A percentile compares a stretch with the other conserved stretches of the same genome.
Conservation (phyloP, 1,140 invertebrate species). For the silkworm (Bombyx mori) region ASM3026992v2 NC_085112.1:4689001-4689500, state of each 20-base stretch:
- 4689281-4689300: constrained; percentile 8
- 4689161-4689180: too few relatives aligned
- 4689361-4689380: constrained; percentile 13
- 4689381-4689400: constrained; percentile 3
- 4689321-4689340: constrained; percentile 10
- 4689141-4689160: too few relatives aligned
- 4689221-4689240: too few relatives aligned
- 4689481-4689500: too few relatives aligned
- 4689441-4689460: not conserved
- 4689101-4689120: not conserved
- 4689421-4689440: constrained; percentile 1
- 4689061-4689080: constrained; percentile 6
- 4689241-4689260: too few relatives aligned
- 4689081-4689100: too few relatives aligned
- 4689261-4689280: not conserved
- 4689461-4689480: too few relatives aligned
- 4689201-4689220: too few relatives aligned
- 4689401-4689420: not conserved
- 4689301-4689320: constrained; percentile 13
- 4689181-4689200: too few relatives aligned
- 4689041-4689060: constrained; percentile 12
- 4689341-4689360: constrained; percentile 16
- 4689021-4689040: constrained; percentile 12
- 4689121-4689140: too few relatives aligned
- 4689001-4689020: constrained; percentile 4